Percentiles rank a stretch among this genome's conserved stretches.
phyloP scores from a whole-genome alignment of 2,797 vertebrate genomes.

The Hippocampus kuda region DNA sequence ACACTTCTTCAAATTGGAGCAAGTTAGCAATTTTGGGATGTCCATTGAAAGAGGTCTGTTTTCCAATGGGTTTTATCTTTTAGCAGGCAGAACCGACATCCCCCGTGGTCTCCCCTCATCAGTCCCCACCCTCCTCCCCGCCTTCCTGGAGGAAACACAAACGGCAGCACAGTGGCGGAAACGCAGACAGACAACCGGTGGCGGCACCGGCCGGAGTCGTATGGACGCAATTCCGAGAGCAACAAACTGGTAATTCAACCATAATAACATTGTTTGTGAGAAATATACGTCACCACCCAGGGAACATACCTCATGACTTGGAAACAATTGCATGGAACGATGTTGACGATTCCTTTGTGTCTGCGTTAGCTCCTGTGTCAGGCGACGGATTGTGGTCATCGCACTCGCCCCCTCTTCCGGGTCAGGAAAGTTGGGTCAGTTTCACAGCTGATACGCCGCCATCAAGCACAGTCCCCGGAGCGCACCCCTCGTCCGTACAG shows the following conservation, averaged over 20 bases:
- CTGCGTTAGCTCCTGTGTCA: conserved; percentile 70
- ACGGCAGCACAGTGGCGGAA: conserved; percentile 89
- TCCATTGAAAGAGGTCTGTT: not conserved
- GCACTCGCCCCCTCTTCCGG: conserved; percentile 83
- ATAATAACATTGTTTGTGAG: not conserved
- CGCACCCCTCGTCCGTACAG: conserved; percentile 96
- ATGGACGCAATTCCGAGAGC: conserved; percentile 89
- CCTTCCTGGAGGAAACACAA: conserved; percentile 91
- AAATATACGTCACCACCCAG: not conserved
- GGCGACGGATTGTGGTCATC: conserved; percentile 88
- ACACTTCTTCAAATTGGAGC: not conserved
- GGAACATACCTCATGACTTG: not conserved
- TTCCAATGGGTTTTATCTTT: not conserved
- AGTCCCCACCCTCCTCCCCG: conserved; percentile 91
- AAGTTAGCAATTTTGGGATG: not conserved
- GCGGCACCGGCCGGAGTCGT: conserved; percentile 73
- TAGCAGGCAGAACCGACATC: conserved; percentile 80
- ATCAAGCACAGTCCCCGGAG: conserved; percentile 87
- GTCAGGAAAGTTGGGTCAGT: conserved; percentile 99
- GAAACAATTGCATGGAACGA: not conserved
- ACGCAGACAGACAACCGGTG: conserved; percentile 72
- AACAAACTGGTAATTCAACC: conserved; percentile 73
- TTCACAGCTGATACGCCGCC: conserved; percentile 94
- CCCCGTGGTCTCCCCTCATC: conserved; percentile 91
- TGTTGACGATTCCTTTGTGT: not conserved